These are phyloP conservation scores for Uloborus diversus DNA, from an alignment of 1,140 invertebrate species.

Conservation along the genomic window DNA sequence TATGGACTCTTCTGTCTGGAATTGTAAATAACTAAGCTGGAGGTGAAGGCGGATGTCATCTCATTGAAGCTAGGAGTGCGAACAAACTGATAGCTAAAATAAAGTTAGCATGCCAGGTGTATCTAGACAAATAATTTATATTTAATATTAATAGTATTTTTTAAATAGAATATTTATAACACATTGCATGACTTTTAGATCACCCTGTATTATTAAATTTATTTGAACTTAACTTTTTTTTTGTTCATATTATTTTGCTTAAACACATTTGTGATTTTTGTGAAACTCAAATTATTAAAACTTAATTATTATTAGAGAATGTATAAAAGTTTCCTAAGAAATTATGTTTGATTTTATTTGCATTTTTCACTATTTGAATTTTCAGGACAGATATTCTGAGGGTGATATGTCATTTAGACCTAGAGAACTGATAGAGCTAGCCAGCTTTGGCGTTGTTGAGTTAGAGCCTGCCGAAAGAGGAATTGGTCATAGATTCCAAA, in stretches of 20 bases:
- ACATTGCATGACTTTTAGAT: constrained; percentile 1
- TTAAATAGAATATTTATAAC: too few relatives aligned
- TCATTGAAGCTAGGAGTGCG: too few relatives aligned
- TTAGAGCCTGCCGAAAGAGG: constrained; percentile 60
- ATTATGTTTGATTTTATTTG: not conserved
- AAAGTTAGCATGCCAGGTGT: too few relatives aligned
- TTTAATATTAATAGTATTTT: too few relatives aligned
- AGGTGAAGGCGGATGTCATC: too few relatives aligned
- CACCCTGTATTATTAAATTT: not conserved
- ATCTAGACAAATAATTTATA: too few relatives aligned
- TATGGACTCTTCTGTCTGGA: too few relatives aligned
- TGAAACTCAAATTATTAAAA: too few relatives aligned
- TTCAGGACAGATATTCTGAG: constrained; percentile 54
- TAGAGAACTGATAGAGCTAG: constrained; percentile 61
- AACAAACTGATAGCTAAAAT: too few relatives aligned
- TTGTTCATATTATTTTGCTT: not conserved
- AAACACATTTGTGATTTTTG: too few relatives aligned
- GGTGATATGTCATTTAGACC: constrained; percentile 54
- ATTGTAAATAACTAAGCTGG: too few relatives aligned
- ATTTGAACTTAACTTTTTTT: not conserved
- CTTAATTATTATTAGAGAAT: not conserved
- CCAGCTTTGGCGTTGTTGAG: constrained; percentile 61
- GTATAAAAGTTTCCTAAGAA: not conserved
- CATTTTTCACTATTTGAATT: not conserved
- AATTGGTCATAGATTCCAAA: constrained; percentile 59